phyloP scores from a whole-genome alignment of 2,113 vertebrate species.

The Aix galericulata region DNA sequence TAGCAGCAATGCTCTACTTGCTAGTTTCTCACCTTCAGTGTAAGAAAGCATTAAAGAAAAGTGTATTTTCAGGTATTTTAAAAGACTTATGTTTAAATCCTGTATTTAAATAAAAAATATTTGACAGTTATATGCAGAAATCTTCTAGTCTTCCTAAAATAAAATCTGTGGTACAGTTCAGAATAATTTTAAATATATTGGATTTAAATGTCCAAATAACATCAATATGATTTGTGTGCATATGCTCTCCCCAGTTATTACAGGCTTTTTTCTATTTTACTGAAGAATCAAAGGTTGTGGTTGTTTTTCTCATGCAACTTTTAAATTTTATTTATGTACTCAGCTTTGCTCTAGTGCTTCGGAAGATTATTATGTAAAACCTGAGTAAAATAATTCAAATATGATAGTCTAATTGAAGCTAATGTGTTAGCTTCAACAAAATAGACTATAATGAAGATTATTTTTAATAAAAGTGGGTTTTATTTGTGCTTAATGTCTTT shows the following conservation, averaged over 20 bases:
- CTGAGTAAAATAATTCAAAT: background rate
- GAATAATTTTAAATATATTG: background rate
- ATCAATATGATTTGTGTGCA: background rate
- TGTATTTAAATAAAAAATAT: background rate
- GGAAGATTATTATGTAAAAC: background rate
- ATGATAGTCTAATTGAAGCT: background rate
- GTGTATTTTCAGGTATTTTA: background rate
- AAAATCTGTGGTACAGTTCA: background rate
- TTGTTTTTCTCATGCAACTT: background rate
- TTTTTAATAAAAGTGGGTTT: background rate
- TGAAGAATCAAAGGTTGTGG: background rate
- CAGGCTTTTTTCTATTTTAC: background rate
- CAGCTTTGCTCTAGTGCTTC: background rate
- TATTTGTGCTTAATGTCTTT: background rate
- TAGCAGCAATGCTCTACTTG: background rate
- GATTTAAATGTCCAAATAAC: background rate
- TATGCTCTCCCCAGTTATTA: background rate
- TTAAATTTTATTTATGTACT: slow-evolving; percentile 18
- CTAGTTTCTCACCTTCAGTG: background rate
- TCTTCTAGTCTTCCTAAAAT: background rate
- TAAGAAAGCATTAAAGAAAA: background rate
- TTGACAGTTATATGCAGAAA: background rate
- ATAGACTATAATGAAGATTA: background rate
- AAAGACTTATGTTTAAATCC: background rate
- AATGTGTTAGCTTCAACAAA: background rate